phyloP scores from a whole-genome alignment of 2,888 invertebrate species.

The Lithophane leautieri region DNA sequence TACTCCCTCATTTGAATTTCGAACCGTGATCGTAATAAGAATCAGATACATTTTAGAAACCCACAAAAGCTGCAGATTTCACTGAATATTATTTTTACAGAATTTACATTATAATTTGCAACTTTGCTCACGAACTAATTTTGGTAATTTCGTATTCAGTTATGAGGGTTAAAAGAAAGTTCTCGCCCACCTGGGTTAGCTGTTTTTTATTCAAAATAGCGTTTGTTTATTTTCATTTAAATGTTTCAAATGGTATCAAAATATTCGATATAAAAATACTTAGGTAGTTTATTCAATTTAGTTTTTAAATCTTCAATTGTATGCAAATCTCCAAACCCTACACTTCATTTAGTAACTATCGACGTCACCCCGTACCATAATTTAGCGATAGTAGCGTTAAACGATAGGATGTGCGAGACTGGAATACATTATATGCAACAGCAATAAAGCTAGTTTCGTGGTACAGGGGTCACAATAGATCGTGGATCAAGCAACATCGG shows the following conservation, averaged over 20 bases:
- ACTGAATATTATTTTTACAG: conserved; percentile 40
- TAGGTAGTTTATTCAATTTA: conserved; percentile 1
- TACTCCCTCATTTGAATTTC: conserved; percentile 57
- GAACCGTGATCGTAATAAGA: conserved; percentile 51
- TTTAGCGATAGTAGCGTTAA: conserved; percentile 16
- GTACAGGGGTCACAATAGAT: conserved; percentile 61
- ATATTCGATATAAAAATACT: not conserved
- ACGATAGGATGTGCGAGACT: conserved; percentile 10
- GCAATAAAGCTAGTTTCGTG: conserved; percentile 23
- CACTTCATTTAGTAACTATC: conserved; percentile 44
- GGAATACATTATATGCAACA: conserved; percentile 7
- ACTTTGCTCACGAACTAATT: conserved; percentile 54
- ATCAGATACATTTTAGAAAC: conserved; percentile 44
- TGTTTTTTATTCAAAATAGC: conserved; percentile 33
- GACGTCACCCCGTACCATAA: conserved; percentile 36
- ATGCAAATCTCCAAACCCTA: conserved; percentile 24
- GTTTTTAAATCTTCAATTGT: conserved; percentile 36
- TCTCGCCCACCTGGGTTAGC: conserved; percentile 39
- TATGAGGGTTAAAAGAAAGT: conserved; percentile 46
- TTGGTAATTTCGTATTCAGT: conserved; percentile 58
- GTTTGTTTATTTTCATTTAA: conserved; percentile 14
- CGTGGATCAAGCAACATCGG: conserved; percentile 64
- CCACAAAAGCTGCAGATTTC: conserved; percentile 20
- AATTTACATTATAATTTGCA: conserved; percentile 50
- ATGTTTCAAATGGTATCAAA: conserved; percentile 8